phyloP scores from a whole-genome alignment of 2,888 invertebrate genomes.

The Rhaphigaster nebulosa region DNA sequence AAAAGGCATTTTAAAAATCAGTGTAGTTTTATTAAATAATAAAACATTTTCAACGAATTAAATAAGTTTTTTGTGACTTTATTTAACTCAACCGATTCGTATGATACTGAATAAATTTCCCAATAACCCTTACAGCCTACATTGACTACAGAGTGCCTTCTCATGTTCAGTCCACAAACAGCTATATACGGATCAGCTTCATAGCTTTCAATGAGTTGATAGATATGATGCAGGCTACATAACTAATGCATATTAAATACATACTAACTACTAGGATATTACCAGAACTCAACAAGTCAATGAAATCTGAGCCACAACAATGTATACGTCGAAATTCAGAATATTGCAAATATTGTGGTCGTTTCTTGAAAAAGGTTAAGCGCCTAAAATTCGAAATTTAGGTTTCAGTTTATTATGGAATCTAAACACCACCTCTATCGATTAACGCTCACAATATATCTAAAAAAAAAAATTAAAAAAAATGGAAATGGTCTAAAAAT shows the following conservation, averaged over 20 bases:
- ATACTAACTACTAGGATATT: too few relatives aligned
- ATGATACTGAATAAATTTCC: neutral
- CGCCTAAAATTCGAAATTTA: too few relatives aligned
- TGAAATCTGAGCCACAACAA: neutral
- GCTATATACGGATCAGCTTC: neutral
- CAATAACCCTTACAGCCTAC: neutral
- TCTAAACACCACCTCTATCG: too few relatives aligned
- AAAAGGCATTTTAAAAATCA: neutral
- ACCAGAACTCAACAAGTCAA: neutral
- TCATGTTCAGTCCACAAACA: neutral
- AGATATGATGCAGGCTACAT: neutral
- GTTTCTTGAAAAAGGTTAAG: too few relatives aligned
- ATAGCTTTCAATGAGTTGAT: neutral
- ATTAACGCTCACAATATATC: too few relatives aligned
- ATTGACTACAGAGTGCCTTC: constrained; percentile 32
- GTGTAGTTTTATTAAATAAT: neutral
- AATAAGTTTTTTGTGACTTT: neutral
- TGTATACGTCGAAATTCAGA: too few relatives aligned
- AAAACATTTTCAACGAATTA: neutral
- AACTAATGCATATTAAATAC: neutral
- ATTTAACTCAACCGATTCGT: neutral
- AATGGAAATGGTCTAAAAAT: too few relatives aligned
- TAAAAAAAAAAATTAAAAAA: too few relatives aligned
- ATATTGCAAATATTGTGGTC: too few relatives aligned
- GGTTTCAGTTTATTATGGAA: too few relatives aligned